Evolutionary conservation across 2,888 invertebrate genomes (phyloP).

Genomic region (Brachypalpus laphriformis): DNA sequence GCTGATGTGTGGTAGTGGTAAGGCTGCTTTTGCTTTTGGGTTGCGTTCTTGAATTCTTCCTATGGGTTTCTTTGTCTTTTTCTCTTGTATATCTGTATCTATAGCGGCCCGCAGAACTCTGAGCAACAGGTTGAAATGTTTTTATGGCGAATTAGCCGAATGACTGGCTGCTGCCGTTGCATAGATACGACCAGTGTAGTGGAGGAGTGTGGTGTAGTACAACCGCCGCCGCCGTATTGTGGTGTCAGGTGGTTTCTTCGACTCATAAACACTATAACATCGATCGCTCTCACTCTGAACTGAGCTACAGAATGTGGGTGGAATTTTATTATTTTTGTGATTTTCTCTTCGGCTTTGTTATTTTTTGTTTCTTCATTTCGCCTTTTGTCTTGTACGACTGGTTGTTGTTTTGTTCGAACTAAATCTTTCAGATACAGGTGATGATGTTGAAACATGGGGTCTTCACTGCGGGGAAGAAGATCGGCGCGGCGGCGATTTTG

Average conservation of each 20-base stretch:
- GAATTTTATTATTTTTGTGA: constrained; percentile 64
- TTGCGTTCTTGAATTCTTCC: constrained; percentile 34
- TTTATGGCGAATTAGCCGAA: constrained; percentile 72
- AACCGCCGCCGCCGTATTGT: constrained; percentile 18
- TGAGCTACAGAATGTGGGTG: constrained; percentile 58
- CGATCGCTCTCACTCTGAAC: constrained; percentile 36
- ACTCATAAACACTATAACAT: constrained; percentile 43
- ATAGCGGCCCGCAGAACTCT: constrained; percentile 62
- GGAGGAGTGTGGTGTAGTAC: constrained; percentile 11
- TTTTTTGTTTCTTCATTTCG: constrained; percentile 17
- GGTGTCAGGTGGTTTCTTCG: constrained; percentile 69
- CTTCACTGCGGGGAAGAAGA: background rate
- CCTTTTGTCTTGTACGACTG: constrained; percentile 28
- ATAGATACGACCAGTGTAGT: constrained; percentile 36
- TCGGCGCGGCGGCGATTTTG: background rate
- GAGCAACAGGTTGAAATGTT: constrained; percentile 73
- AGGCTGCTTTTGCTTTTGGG: background rate
- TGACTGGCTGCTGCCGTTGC: constrained; percentile 59
- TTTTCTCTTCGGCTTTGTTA: constrained; percentile 26
- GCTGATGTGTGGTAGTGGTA: constrained; percentile 19
- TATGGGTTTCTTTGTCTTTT: constrained; percentile 40
- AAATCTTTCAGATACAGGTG: constrained; percentile 62
- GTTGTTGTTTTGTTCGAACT: constrained; percentile 31
- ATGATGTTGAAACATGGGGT: constrained; percentile 41
- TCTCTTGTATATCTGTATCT: constrained; percentile 36